Evolutionary conservation across 2,797 vertebrate genomes (phyloP).

Genomic region (Amblyraja radiata): DNA sequence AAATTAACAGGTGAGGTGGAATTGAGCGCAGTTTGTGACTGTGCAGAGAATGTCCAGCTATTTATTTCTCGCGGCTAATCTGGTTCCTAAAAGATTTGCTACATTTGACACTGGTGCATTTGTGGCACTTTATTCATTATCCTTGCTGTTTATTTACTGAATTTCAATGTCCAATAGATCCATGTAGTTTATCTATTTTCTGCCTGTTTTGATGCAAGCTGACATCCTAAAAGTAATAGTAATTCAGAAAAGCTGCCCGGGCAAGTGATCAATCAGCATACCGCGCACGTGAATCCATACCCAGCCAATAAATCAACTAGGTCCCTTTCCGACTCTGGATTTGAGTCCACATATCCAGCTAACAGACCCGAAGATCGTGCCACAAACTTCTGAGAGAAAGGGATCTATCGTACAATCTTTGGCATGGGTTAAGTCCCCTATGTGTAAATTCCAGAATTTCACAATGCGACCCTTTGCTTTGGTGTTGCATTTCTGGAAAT

Average conservation of each 20-base stretch:
- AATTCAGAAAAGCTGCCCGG: slow-evolving; percentile 10
- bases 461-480: background rate
- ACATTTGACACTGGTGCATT: background rate
- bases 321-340: background rate
- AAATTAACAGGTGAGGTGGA: background rate
- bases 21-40: too few relatives aligned
- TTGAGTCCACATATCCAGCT: background rate
- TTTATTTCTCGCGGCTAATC: background rate
- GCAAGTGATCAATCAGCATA: slow-evolving; percentile 11
- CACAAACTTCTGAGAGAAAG: background rate
- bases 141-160: slow-evolving; percentile 11
- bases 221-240: slow-evolving; percentile 11
- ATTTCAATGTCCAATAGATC: slow-evolving; percentile 2
- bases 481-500: background rate
- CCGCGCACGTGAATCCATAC: background rate
- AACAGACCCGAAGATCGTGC: background rate
- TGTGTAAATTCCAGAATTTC: slow-evolving; percentile 1
- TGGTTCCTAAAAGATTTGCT: background rate
- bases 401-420: background rate
- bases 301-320: background rate
- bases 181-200: background rate
- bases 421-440: too few relatives aligned
- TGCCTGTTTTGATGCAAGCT: slow-evolving; percentile 5
- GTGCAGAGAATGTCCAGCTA: background rate
- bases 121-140: background rate